Percentiles rank a stretch among this genome's conserved stretches.
Evolutionary conservation across 1,140 invertebrate species (phyloP).

Genomic region (Zaprionus capensis): DNA sequence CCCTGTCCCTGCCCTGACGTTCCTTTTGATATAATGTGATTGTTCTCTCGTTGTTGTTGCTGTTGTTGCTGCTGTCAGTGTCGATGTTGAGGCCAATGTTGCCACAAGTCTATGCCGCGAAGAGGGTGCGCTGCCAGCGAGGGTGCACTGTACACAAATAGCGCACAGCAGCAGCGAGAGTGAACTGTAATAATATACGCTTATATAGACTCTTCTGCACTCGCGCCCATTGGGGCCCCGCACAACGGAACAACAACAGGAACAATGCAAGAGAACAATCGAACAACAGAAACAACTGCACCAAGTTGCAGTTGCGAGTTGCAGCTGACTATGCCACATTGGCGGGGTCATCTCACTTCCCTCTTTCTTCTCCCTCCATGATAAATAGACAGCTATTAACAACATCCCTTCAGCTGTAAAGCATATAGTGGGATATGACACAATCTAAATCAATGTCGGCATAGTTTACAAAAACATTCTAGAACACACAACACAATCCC

Average conservation of each 20-base stretch:
- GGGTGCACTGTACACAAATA: constrained; percentile 49
- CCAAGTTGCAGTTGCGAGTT: constrained; percentile 29
- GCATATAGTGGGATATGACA: constrained; percentile 12
- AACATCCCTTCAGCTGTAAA: constrained; percentile 11
- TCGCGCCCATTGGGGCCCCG: constrained; percentile 2
- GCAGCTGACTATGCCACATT: constrained; percentile 12
- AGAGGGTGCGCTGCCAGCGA: constrained; percentile 16
- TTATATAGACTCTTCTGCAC: background rate
- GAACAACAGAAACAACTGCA: constrained; percentile 4
- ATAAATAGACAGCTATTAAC: constrained; percentile 41
- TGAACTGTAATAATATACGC: constrained; percentile 46
- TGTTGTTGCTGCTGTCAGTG: constrained; percentile 16
- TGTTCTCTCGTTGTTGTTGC: constrained; percentile 24
- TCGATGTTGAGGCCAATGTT: constrained; percentile 36
- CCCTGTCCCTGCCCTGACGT: background rate
- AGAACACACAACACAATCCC: background rate
- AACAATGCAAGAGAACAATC: constrained; percentile 1
- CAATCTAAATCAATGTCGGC: constrained; percentile 25
- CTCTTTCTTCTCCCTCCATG: background rate
- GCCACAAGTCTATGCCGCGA: constrained; percentile 42
- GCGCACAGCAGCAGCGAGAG: constrained; percentile 12
- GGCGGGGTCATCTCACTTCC: background rate
- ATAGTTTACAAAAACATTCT: constrained; percentile 9
- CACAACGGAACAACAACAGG: background rate
- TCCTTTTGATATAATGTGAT: constrained; percentile 14